phyloP scores from a whole-genome alignment of 2,888 invertebrate species.

The Dryadula phaetusa region DNA sequence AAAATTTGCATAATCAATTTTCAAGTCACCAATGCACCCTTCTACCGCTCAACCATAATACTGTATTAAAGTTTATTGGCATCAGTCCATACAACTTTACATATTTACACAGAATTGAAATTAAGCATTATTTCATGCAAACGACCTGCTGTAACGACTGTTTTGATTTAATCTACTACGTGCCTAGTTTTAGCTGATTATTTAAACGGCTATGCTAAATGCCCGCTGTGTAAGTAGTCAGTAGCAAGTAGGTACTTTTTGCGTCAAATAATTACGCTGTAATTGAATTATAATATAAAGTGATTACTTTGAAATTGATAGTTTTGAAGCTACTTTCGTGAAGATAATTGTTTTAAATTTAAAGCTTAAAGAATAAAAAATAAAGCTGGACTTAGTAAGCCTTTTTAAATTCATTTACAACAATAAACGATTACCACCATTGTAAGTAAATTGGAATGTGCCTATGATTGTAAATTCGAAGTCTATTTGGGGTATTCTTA shows the following conservation, averaged over 20 bases:
- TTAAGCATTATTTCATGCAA: conserved; percentile 80
- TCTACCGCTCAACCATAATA: conserved; percentile 51
- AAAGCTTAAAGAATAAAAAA: too few species aligned
- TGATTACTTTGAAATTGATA: not conserved
- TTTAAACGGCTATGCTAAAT: conserved; percentile 57
- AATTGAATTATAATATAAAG: not conserved
- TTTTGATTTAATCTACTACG: conserved; percentile 66
- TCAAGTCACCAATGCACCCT: conserved; percentile 70
- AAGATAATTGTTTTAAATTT: not conserved
- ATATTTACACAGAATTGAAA: conserved; percentile 74
- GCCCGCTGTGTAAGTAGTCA: conserved; percentile 30
- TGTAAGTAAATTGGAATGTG: too few species aligned
- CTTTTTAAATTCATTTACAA: too few species aligned
- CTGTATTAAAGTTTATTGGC: conserved; percentile 75
- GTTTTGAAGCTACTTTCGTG: not conserved
- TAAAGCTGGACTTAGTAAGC: too few species aligned
- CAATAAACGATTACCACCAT: too few species aligned
- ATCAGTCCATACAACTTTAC: conserved; percentile 69
- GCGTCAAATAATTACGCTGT: not conserved
- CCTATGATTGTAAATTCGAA: too few species aligned
- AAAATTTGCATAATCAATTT: conserved; percentile 82
- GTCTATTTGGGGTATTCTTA: too few species aligned
- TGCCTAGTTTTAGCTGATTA: conserved; percentile 57
- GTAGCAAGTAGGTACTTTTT: too few species aligned
- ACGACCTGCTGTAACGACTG: conserved; percentile 66